Base-by-base conservation (phyloP, 2,113 vertebrate species). In the rat (Rattus norvegicus) region DNA sequence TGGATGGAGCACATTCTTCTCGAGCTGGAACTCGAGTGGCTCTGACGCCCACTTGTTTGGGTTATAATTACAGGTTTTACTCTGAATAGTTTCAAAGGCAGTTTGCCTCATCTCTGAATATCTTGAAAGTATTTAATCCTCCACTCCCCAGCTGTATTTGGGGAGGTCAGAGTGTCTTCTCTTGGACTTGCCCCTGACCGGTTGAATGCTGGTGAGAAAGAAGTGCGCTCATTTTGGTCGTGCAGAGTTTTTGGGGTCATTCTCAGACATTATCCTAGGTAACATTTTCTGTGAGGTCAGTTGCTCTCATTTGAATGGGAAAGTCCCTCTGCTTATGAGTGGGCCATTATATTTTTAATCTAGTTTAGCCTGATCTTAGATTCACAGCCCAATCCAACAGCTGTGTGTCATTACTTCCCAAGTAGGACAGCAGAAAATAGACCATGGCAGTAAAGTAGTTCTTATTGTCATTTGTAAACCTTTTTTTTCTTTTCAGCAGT, bases 1-100 rank as follows among this genome's bases (percentile, higher is more conserved):
- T 92, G 77, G 95, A 95, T 67, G 0, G 92, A 95, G 77, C 86
- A 94, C 91, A 87, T 97, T 97, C 93, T 94, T 96, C 94, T 87
- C 43, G 43, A 43, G 76, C 22, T 90, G 63, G 88, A 52, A 49
- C 65, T 95, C 89, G 93, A 92, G 43, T 73, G n/a, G 6, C 52
- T 84, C 90, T 88, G 49, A 72, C 94, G n/a, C 86, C 77, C 49
- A 91, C 91, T 96, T 91, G 84, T 85, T 90, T 92, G 30, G 52
- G 65, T 91, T 94, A 63, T 95, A 92, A 97, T 97, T 97, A 94
- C 81, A 97, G 67, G 77, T 47, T 43, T 87, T 54, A 26, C 67
- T 90, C 76, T 70, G 90, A 95, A 97, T 94, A 65, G 85, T 92
- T 75, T 92, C 80, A 88, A 89, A 81, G 69, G 43, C 87, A 93